A percentile compares a stretch with the other conserved stretches of the same genome.
Evolutionary conservation across 1,140 invertebrate genomes (phyloP).

Genomic region (Anastrepha ludens): DNA sequence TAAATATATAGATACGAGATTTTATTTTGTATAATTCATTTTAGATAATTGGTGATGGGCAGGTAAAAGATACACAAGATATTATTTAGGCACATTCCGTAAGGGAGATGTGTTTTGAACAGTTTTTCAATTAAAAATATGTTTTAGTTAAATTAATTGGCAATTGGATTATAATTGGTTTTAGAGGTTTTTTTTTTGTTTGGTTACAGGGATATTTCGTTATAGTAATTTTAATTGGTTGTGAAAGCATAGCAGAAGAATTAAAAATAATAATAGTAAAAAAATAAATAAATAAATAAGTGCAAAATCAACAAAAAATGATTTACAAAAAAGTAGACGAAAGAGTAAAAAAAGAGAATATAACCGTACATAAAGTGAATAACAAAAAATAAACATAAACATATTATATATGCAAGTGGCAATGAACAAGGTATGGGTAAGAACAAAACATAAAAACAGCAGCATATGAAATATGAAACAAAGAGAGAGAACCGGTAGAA

Average conservation of each 20-base stretch:
- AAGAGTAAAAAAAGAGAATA: neutral
- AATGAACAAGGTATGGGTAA: neutral
- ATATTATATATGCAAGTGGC: neutral
- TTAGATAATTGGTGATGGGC: constrained; percentile 47
- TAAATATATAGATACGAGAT: constrained; percentile 55
- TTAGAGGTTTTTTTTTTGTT: constrained; percentile 22
- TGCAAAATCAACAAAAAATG: constrained; percentile 39
- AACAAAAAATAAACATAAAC: constrained; percentile 31
- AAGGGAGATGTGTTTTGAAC: constrained; percentile 22
- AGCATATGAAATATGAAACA: constrained; percentile 17
- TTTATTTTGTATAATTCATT: constrained; percentile 55
- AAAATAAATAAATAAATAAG: constrained; percentile 29
- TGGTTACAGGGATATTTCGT: constrained; percentile 31
- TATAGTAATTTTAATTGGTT: neutral
- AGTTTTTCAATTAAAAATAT: neutral
- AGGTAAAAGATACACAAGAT: constrained; percentile 20
- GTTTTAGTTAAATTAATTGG: constrained; percentile 41
- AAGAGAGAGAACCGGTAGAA: neutral
- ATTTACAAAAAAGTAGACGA: neutral
- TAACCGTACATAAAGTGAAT: neutral
- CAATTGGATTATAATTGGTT: neutral
- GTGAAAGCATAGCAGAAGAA: neutral
- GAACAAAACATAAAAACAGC: neutral
- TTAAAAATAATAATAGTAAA: constrained; percentile 5
- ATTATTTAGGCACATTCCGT: constrained; percentile 11